Base-by-base conservation (phyloP, 2,113 vertebrate species). In the Dicaeum eximium region DNA sequence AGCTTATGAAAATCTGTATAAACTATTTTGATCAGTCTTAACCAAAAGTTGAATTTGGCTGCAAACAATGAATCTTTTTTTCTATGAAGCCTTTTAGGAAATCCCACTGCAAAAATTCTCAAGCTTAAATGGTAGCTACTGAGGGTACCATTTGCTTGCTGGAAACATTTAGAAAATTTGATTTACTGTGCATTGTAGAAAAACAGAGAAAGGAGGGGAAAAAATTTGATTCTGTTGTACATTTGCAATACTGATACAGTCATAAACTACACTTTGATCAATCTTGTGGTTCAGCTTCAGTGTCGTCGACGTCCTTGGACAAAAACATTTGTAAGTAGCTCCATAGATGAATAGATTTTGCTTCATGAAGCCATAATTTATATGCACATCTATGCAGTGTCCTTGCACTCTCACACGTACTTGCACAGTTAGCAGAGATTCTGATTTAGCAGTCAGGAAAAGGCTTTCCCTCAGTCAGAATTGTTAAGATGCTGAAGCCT, bases 1-100 rank as follows among this genome's bases (percentile, higher is more conserved):
- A 85, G 93, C 89, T 95, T 96, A 93, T 57, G 78, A 89, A 96
- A 97, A 96, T 93, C 94, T 96, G 71, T 66, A 58, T 56, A 85
- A 95, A 96, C 71, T 97, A 94, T 96, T 96, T 95, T 95, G 94
- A 96, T 96, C 81, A n/a, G 89, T 80, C 84, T 95, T 96, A 95
- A 88, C 35, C n/a, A 86, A 80, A 80, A 88, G 78, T 77, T 66
- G 71, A 95, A 91, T 82, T 88, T 61, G 71, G 47, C 16, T 90
- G 91, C 20, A 60, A 87, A 96, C 86, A 96, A 96, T 82, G 79
- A 79, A 44, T 31, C 70, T 45, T 77, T 96, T 79, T 80, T 82
- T 33, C 37, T 80, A 8, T 21, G 92, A 94, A 82, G 53, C 53
- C 71, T 88, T 85, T 94, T 50, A 95, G 90, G 85, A 97, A 96